Base-by-base conservation (phyloP, 2,113 vertebrate genomes). In the Cynopterus brachyotis region DNA sequence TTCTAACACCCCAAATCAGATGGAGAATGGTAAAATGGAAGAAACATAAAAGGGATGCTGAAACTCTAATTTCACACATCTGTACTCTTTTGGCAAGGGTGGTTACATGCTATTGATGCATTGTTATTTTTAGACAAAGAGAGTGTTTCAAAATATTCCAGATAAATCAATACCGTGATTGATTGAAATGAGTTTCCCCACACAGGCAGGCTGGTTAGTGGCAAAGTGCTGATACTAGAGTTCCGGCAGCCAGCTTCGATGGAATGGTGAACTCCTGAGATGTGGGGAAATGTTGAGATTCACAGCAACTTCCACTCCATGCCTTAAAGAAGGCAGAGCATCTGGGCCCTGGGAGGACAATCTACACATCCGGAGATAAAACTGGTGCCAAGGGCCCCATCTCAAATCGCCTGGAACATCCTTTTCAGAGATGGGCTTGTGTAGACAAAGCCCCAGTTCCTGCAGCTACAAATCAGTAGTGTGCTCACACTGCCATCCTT, bases 61-160 rank as follows among this genome's bases (percentile, higher is more conserved):
- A 66, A 85, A 50, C 24, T 26, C 53, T 26, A n/a, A 76, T 83
- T 93, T 69, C 72, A 86, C 12, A 92, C 26, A 82, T 85, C 59
- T 78, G 4, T 72, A n/a, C 72, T 64, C 57, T 75, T 73, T 82
- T 40, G 16, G 16, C 45, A 92, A 86, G 24, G 2, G 13, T 64
- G 19, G 8, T n/a, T 53, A 40, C 28, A 5, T 57, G 53, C 9
- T 55, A 62, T 67, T 40, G n/a, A 69, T 53, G 26, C 66, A 84
- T 9, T 84, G 17, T 55, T 94, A 89, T 50, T 88, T 97, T 96
- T 93, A 64, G 60, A 94, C 15, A 42, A 93, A 90, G 55, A 35
- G 9, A 59, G 53, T 47, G 45, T 78, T 75, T 81, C n/a, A 59
- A 84, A 82, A 82, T 97, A 94, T 79, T 91, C 62, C 28, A 67